Evolutionary conservation across 2,113 vertebrate species (phyloP), one percentile per base, ranked within the genome.

Genomic region (Tragelaphus scriptus): DNA sequence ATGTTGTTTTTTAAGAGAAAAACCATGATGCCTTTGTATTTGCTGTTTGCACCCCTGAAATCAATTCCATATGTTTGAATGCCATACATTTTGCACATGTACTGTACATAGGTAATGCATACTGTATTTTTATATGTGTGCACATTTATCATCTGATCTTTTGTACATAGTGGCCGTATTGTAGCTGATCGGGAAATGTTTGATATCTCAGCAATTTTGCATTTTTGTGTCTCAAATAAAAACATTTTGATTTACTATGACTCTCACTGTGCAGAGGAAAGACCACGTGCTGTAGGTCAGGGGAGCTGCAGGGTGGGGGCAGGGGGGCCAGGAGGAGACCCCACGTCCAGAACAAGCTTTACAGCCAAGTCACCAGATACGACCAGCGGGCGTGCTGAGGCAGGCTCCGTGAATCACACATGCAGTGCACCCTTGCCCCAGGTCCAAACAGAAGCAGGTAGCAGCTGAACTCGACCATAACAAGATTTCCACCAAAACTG

Each of bases 11-110:
- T 93, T 92, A 58, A 96, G 95, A 94, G 98, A 99, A 98, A 98
- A 99, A 98, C 98, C 99, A 98, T 98, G 99, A 98, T 99, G 99
- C 99, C 99, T 99, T 99, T 98, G 99, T 99, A 99, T 98, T 98
- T 99, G 99, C 99, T 98, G 98, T 99, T 99, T 99, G 99, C 99
- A 99, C 98, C 99, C 99, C 98, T 99, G 97, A 98, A 98, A 98
- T 99, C 98, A 98, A 99, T 99, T 99, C 98, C 98, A 97, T 98
- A 98, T 98, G 97, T 99, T 98, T 99, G 99, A 99, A 99, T 99
- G 99, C 99, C 99, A 99, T 99, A 99, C 97, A 98, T 99, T 99
- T 99, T 99, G 99, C 99, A 99, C 99, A 99, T 99, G 99, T 99
- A 99, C 99, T 99, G 99, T 99, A 99, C 99, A 99, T 99, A 99